Base-by-base conservation (phyloP, 2,888 invertebrate species). In the Andrena flavipes region DNA sequence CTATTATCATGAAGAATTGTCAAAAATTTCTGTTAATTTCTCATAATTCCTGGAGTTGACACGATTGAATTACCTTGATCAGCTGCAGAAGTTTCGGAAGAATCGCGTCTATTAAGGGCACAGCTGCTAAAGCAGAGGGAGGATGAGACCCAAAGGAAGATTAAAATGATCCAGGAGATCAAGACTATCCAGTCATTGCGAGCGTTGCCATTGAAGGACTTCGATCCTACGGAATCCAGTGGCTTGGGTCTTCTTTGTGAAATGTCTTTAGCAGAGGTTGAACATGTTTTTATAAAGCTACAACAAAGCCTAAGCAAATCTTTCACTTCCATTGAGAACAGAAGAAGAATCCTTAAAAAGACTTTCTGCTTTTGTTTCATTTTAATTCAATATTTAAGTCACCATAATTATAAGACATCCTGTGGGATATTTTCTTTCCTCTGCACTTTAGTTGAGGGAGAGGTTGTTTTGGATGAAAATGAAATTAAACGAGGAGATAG, bases 161-260 rank as follows among this genome's bases (percentile, higher is more conserved):
- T 93, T 1, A 92, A 93, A 75, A 69, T 95, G 33, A 95, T 94
- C 51, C 91, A 93, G 78, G 94, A 94, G 84, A 91, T 95, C 20
- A 93, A 92, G 73, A 88, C 93, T 0, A 78, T 94, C 49, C 93
- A 94, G 59, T 92, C 93, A 60, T 80, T 94, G 16, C 90, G 95
- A 94, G 54, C 20, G 6, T 64, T 77, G 48, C 70, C 69, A 0
- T 64, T 72, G 5, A 89, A 87, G 92, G 94, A 96, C 67, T 94
- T 96, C 84, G 96, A 96, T 91, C 94, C 95, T 0, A 96, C 95
- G 0, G 95, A 96, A 92, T 94, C 95, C 20, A 94, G 95, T 35
- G 95, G 95, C 56, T 88, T 96, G 20, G 96, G 96, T 0, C 93
- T 96, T 13, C 88, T 96, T 33, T 95, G 95, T 91, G 96, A 96